These are phyloP conservation scores for Dromius quadrimaculatus DNA, from an alignment of 2,888 invertebrate genomes.

Conservation along the genomic window DNA sequence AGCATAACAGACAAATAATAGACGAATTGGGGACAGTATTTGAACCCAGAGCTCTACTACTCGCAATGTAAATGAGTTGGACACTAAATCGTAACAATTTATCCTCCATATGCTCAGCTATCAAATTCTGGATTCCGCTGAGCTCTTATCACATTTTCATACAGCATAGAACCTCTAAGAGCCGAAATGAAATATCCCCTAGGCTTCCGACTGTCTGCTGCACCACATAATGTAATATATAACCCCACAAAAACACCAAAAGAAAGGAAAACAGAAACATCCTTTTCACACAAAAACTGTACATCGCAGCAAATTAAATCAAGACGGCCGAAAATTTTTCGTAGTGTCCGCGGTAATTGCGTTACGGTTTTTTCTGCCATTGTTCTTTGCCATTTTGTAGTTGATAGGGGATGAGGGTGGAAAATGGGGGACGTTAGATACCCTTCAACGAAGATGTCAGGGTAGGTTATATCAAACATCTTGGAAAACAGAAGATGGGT, in stretches of 20 bases:
- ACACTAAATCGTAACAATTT: constrained; percentile 44
- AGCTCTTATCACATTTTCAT: constrained; percentile 40
- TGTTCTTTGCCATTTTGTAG: constrained; percentile 24
- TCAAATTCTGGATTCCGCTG: constrained; percentile 21
- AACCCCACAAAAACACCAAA: constrained; percentile 35
- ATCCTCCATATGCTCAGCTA: constrained; percentile 36
- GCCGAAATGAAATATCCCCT: constrained; percentile 44
- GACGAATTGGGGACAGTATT: no score
- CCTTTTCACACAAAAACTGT: constrained; percentile 42
- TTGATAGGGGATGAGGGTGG: background rate
- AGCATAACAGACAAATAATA: no score
- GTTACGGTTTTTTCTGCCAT: constrained; percentile 37
- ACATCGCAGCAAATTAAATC: constrained; percentile 44
- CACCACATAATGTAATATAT: constrained; percentile 48
- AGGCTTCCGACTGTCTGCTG: constrained; percentile 37
- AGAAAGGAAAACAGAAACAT: constrained; percentile 47
- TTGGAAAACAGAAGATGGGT: no score
- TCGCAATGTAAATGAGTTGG: no score
- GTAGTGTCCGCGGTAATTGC: constrained; percentile 38
- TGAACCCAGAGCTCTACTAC: no score
- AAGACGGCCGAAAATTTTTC: constrained; percentile 45
- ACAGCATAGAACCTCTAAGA: constrained; percentile 36
- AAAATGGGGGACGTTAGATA: constrained; percentile 5
- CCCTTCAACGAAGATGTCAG: constrained; percentile 10
- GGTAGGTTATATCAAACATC: background rate